Base-by-base conservation (phyloP, 1,140 invertebrate species). In the Polyergus mexicanus region DNA sequence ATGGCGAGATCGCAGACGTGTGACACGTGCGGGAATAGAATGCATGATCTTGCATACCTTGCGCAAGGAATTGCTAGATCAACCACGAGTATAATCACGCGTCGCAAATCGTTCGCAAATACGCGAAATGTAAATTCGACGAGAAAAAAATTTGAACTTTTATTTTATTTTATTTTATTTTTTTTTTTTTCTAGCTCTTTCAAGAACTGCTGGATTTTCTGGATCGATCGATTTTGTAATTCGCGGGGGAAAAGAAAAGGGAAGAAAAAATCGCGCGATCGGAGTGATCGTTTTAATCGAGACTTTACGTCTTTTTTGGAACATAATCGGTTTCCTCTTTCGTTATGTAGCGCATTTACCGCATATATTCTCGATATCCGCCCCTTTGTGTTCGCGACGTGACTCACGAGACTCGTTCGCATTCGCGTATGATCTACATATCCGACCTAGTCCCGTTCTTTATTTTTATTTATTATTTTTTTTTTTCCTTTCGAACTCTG, bases 381-480 rank as follows among this genome's bases (percentile, higher is more conserved):
- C 35, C 38, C 72, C 78, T 83, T 74, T 83, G 78, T 83, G 63
- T 8, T n/a, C 25, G 25, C 25, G 13, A 16, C 66, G 66, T 83
- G 68, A 83, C 54, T 83, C 78, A 72, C 4, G 25, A 19, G 44
- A 58, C 28, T 41, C 78, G 78, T 71, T 71, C 38, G 68, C 51
- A 19, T 19, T 80, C 65, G 47, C 41, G 35, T 83, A 62, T 60
- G 68, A 19, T 83, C 68, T 62, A 62, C 68, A 83, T 83, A 44
- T 4, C 54, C 68, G 78, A 83, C 78, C 78, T 83, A 83, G 54
- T 83, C 68, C 41, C 47, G 77, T 69, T 80, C 41, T 68, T 28
- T 71, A 13, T 81, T 54, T 32, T 47, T 19, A 13, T 56, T n/a
- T n/a, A n/a, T n/a, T n/a, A n/a, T n/a, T 81, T 54, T 41, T 47